Evolutionary conservation across 2,888 invertebrate genomes (phyloP), one percentile per base, ranked within the genome.

Genomic region (Chalcis sispes): DNA sequence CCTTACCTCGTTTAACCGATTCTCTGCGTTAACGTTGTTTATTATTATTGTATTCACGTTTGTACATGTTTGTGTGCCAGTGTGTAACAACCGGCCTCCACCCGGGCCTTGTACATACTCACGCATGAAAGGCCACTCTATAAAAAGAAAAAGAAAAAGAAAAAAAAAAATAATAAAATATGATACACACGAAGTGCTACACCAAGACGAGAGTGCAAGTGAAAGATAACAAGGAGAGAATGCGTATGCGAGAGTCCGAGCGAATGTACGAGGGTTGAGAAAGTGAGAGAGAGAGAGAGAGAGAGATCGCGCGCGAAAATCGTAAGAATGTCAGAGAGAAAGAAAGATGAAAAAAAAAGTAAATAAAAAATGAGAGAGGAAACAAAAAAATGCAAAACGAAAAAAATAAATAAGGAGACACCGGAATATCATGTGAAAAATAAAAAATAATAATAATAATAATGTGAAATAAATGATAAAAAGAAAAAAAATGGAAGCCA

Each of bases 341-440:
- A 61, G 64, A 61, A 71, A 66, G 77, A 67, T 66, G 52, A 61
- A 42, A 29, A 67, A 74, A 78, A 36, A 7, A 36, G 10, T 7
- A 42, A 42, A 42, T 13, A 42, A 42, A 61, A 79, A 81, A 40
- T 70, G 69, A 72, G 65, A 67, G 78, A n/a, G n/a, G n/a, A 76
- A 65, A 71, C 56, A 78, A 40, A 81, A n/a, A 81, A 79, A 66
- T 29, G 74, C 54, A 76, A 67, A 77, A 67, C 61, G 56, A 72
- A 80, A 79, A 79, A 79, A 78, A 78, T 78, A 73, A 81, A 75
- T 80, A 80, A 80, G 80, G 71, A 74, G 72, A 77, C 74, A 74
- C 83, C 89, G 83, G 90, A 90, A 76, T 89, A 84, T 84, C 83
- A 83, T 83, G 80, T 82, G 72, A 72, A 77, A 75, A 74, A 71